Base-by-base conservation (phyloP, 53 echinoderm and acorn worm species). In the Temnopleurus reevesii region DNA sequence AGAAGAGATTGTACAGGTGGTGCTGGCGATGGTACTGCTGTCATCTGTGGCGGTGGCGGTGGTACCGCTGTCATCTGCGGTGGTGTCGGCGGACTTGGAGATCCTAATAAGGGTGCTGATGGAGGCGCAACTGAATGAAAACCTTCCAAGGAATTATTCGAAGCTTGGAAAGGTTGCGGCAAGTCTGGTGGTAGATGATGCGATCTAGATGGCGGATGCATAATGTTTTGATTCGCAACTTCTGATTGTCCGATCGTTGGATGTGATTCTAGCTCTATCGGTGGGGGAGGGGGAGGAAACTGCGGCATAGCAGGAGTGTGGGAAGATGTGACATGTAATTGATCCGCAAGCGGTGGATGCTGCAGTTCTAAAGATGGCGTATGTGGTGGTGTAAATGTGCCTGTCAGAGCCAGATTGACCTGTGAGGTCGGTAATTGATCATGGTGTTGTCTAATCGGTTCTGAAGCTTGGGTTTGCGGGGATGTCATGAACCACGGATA, bases 401-500 rank as follows among this genome's bases (percentile, higher is more conserved):
- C 65, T 13, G 17, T 4, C 31, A 19, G 5, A 18, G 34, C 65
- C 5, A 45, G 46, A 46, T n/a, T n/a, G n/a, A n/a, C n/a, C n/a
- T n/a, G n/a, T n/a, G 24, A 2, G 24, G 0, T 17, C 18, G 46
- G 46, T 26, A 44, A 10, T 41, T 77, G 46, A 46, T 45, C 1
- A 5, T 44, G 10, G 18, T 45, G 45, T 10, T 27, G 10, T 18
- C 45, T 45, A 12, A 26, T 6, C 17, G 28, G 29, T 49, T 49
- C 27, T 79, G 25, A 12, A 45, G 76, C 24, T n/a, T 71, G 71
- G 18, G 18, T 0, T 26, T 58, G n/a, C n/a, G n/a, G n/a, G 8
- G 63, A 63, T 18, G 71, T 71, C 71, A 71, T 36, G 41, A 71
- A 71, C 71, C 71, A 71, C 21, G 71, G 71, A 38, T 71, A 36